A percentile compares a stretch with the other conserved stretches of the same genome.
These are phyloP conservation scores for Ennomos erosarius DNA, from an alignment of 2,888 invertebrate genomes.

Conservation along the genomic window DNA sequence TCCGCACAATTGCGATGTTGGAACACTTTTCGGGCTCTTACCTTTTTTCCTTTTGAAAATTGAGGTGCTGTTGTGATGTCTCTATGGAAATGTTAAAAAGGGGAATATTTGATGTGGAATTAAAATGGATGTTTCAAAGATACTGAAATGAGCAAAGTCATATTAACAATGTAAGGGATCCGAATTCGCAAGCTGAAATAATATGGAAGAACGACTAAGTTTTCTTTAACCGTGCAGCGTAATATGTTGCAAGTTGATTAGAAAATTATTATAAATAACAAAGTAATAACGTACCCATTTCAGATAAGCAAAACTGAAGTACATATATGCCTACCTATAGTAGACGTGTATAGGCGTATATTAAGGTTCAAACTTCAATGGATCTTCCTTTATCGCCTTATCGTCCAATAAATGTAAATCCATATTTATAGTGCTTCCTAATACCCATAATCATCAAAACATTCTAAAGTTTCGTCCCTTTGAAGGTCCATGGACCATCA, in stretches of 20 bases:
- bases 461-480: slow-evolving; percentile 51
- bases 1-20: slow-evolving; percentile 43
- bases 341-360: background rate
- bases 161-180: slow-evolving; percentile 1
- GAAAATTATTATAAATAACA: no score
- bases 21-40: slow-evolving; percentile 31
- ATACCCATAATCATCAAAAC: slow-evolving; percentile 39
- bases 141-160: slow-evolving; percentile 4
- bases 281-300: no score
- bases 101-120: slow-evolving; percentile 22
- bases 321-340: no score
- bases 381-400: slow-evolving; percentile 35
- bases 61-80: slow-evolving; percentile 32
- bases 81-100: slow-evolving; percentile 31
- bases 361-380: slow-evolving; percentile 23
- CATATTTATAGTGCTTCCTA: slow-evolving; percentile 40
- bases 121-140: slow-evolving; percentile 15
- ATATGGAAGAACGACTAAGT: background rate
- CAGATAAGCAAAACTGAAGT: no score
- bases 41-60: slow-evolving; percentile 36
- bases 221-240: background rate
- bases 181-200: slow-evolving; percentile 8
- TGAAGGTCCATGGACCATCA: slow-evolving; percentile 58
- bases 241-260: background rate
- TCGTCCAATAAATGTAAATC: slow-evolving; percentile 32